phyloP scores from a whole-genome alignment of 2,797 vertebrate species.

The Myiothlypis coronata region DNA sequence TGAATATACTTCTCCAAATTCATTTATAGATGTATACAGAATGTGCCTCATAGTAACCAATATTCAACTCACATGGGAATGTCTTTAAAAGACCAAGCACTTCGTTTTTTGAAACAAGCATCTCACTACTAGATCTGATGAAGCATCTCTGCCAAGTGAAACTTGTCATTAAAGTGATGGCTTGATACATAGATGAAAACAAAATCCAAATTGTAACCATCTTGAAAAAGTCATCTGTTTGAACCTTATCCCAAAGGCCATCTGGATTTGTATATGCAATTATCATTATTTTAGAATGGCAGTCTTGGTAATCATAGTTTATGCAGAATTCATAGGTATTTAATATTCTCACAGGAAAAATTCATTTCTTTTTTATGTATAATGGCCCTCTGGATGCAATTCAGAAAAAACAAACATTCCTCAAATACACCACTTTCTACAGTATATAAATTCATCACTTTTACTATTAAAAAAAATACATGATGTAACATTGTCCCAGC shows the following conservation, averaged over 20 bases:
- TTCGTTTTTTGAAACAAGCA: background rate
- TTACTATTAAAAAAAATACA: background rate
- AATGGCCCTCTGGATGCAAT: background rate
- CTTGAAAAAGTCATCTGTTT: background rate
- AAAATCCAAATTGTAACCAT: background rate
- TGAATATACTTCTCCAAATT: background rate
- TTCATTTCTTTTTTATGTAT: background rate
- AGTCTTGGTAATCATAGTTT: background rate
- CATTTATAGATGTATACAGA: background rate
- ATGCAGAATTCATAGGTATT: background rate
- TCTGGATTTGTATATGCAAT: background rate
- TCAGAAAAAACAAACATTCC: background rate
- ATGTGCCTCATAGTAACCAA: background rate
- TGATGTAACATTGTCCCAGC: background rate
- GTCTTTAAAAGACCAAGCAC: background rate
- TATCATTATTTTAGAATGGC: background rate
- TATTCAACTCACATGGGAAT: background rate
- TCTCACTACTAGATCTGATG: background rate
- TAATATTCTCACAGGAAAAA: background rate
- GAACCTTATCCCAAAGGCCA: background rate
- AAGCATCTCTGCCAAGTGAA: background rate
- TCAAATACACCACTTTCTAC: background rate
- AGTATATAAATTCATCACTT: background rate
- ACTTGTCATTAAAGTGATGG: background rate
- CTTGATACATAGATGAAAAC: background rate